Percentiles rank a stretch among this genome's conserved stretches.
phyloP scores from a whole-genome alignment of 2,113 vertebrate genomes.

The Lanius ludovicianus region DNA sequence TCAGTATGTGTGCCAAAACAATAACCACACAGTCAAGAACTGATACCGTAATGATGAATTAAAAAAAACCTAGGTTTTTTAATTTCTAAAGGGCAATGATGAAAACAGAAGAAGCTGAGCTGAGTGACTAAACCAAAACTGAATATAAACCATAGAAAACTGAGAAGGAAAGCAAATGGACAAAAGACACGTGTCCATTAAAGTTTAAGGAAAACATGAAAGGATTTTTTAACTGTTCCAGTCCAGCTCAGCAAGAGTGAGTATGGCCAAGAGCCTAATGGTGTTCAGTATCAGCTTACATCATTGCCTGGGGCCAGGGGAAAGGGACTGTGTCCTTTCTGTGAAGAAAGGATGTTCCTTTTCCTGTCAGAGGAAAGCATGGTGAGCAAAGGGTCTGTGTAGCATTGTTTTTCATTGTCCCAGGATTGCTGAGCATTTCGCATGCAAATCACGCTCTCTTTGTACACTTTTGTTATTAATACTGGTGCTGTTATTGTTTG shows the following conservation, averaged over 20 bases:
- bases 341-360: not conserved
- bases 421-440: not conserved
- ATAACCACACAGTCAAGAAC: not conserved
- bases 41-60: not conserved
- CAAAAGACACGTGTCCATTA: not conserved
- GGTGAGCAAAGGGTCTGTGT: not conserved
- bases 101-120: not conserved
- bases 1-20: not conserved
- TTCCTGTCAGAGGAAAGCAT: not conserved
- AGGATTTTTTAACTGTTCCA: not conserved
- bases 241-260: not conserved
- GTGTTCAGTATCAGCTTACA: too few species aligned
- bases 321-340: not conserved
- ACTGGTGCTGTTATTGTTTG: not conserved
- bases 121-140: not conserved
- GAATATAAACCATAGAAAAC: not conserved
- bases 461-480: not conserved
- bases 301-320: not conserved
- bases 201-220: not conserved
- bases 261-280: too few species aligned
- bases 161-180: not conserved
- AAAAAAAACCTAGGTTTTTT: not conserved
- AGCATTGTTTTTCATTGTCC: not conserved
- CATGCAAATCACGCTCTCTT: not conserved
- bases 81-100: not conserved